Evolutionary conservation across 2,113 vertebrate genomes (phyloP), one percentile per base, ranked within the genome.

Genomic region (Hystrix cristata): DNA sequence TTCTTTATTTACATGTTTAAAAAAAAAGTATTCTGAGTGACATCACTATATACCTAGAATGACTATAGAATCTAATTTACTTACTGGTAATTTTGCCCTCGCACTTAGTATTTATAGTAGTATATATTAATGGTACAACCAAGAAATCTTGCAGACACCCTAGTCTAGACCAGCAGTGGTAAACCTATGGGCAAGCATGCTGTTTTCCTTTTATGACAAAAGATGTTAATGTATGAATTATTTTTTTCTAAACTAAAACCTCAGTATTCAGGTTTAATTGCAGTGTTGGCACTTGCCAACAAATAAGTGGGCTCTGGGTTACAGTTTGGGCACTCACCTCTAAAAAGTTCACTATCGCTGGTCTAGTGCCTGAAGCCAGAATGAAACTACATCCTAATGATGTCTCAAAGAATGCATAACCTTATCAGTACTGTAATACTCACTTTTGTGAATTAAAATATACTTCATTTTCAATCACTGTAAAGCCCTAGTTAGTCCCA

Each of bases 361-460:
- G 7, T 87, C 79, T 80, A 91, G 5, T 94, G 29, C 38, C 57
- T 67, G 65, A 91, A 31, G 21, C 5, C 25, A 91, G 25, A 69
- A 14, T 46, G 27, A 21, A 88, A 74, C 72, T 62, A 89, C 8
- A 91, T 23, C 27, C 55, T 65, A 84, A 60, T 76, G 83, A 71
- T 72, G 48, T 84, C 55, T 85, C 82, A 79, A 88, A 93, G 59
- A 27, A 80, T 34, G 62, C 12, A 51, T 76, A 95, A 86, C 4
- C 18, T 34, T 83, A 76, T 1, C n/a, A 38, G 38, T 53, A 51
- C 43, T 53, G 25, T 19, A 87, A 76, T 48, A 74, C 31, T 21
- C 72, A 80, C 21, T 80, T 72, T 57, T 87, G 29, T 83, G 48
- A 96, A 95, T 87, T 43, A 95, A 93, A 55, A 90, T 16, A 59